Evolutionary conservation across 2,888 invertebrate genomes (phyloP), one percentile per base, ranked within the genome.

Genomic region (Cheilosia pagana): DNA sequence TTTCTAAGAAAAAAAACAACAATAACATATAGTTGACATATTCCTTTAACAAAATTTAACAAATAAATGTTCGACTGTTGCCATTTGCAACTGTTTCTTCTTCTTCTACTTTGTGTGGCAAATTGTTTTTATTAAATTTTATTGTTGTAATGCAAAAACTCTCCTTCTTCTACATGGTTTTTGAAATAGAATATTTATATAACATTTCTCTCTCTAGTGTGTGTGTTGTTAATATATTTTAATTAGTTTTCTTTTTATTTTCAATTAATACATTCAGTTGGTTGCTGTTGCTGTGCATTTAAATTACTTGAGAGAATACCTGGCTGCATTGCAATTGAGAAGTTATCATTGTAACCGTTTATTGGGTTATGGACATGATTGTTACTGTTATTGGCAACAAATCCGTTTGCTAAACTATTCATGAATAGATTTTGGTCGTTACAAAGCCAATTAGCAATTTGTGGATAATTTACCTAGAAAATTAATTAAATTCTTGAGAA

Each of bases 201-300:
- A 71, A 70, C 59, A 68, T 60, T 75, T 75, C 79, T 79, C 79
- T 79, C 83, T 79, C 75, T 52, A 28, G 28, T 48, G 16, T 59
- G 41, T 71, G 10, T 48, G 23, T 65, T 35, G 28, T 43, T 41
- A 45, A 50, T 59, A 59, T 19, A 65, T 23, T 65, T 62, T 1
- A 16, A 57, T 55, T 57, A 60, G 60, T 28, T 55, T 65, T 77
- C 5, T 82, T 43, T 59, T 75, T 62, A 59, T 70, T 88, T 70
- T 88, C 88, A 89, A 88, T 90, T 89, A 81, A 89, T 89, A 88
- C 89, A 89, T 88, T 90, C 90, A 78, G 89, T 75, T 48, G 85
- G 86, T 88, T 89, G 89, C 87, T 89, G 88, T 86, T 88, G 88
- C n/a, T 85, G 88, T 87, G 85, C n/a, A n/a, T 88, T 88, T 81